These are phyloP conservation scores for Papilio protenor DNA, from an alignment of 2,888 invertebrate species.

Conservation along the genomic window DNA sequence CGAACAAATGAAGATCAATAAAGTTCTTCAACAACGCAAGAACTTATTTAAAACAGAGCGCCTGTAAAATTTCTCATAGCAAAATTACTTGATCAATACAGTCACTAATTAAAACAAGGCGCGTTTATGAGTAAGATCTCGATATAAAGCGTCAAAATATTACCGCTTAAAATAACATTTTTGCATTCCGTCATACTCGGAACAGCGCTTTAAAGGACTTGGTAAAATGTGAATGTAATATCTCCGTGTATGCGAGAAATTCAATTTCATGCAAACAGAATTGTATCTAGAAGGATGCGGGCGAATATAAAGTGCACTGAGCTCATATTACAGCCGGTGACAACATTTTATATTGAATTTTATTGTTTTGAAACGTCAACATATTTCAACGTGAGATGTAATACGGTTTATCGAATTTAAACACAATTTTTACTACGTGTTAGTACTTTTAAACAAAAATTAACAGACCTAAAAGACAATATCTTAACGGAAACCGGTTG, in stretches of 20 bases:
- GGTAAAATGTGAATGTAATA: conserved; percentile 7
- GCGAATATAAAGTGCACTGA: conserved; percentile 30
- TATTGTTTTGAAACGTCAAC: conserved; percentile 11
- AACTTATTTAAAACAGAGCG: conserved; percentile 13
- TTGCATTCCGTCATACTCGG: neutral
- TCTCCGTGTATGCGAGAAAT: conserved; percentile 22
- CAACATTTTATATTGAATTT: conserved; percentile 18
- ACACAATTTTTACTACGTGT: neutral
- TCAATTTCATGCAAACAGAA: conserved; percentile 27
- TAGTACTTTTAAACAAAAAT: neutral
- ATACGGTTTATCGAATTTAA: neutral
- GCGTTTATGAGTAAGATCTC: neutral
- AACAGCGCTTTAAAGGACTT: neutral
- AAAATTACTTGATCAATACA: conserved; percentile 7
- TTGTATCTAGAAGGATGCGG: conserved; percentile 6
- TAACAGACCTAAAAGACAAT: neutral
- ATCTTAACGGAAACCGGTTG: neutral
- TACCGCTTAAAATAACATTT: neutral
- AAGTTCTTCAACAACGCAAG: neutral
- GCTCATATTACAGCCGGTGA: conserved; percentile 19
- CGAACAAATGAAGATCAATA: neutral
- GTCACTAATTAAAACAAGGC: neutral
- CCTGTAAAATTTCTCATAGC: conserved; percentile 33
- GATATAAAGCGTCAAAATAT: neutral
- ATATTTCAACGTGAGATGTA: neutral